phyloP scores from a whole-genome alignment of 2,888 invertebrate species.

The Heterodera filipjevi region DNA sequence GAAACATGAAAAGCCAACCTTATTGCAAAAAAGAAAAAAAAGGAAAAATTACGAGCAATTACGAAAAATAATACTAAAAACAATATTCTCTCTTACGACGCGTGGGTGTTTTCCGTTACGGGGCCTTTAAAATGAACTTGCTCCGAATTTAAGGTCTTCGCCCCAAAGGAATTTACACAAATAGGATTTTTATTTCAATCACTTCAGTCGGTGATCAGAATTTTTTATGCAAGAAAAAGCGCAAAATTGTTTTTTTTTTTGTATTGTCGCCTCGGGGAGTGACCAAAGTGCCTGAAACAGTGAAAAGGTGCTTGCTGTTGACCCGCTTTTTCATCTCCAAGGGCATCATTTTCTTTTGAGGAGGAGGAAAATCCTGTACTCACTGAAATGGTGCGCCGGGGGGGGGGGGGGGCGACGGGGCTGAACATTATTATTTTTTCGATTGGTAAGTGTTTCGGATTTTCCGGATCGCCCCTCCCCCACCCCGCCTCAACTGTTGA shows the following conservation, averaged over 20 bases:
- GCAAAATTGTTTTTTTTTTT: neutral
- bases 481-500: neutral
- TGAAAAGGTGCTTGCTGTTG: neutral
- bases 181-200: too few species aligned
- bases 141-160: too few species aligned
- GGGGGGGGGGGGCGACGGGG: too few species aligned
- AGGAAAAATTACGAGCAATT: neutral
- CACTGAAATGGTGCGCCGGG: neutral
- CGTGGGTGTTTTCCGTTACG: too few species aligned
- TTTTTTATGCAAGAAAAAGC: neutral
- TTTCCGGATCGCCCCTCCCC: neutral
- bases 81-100: too few species aligned
- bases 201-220: too few species aligned
- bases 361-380: neutral
- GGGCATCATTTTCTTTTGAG: neutral
- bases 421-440: neutral
- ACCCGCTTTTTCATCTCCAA: constrained; percentile 12
- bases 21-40: constrained; percentile 7
- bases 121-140: too few species aligned
- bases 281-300: neutral
- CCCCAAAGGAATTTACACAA: too few species aligned
- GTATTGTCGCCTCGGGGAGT: neutral
- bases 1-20: neutral
- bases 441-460: neutral
- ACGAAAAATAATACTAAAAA: too few species aligned